phyloP scores from a whole-genome alignment of 2,888 invertebrate genomes.

The Aphrophora alni region DNA sequence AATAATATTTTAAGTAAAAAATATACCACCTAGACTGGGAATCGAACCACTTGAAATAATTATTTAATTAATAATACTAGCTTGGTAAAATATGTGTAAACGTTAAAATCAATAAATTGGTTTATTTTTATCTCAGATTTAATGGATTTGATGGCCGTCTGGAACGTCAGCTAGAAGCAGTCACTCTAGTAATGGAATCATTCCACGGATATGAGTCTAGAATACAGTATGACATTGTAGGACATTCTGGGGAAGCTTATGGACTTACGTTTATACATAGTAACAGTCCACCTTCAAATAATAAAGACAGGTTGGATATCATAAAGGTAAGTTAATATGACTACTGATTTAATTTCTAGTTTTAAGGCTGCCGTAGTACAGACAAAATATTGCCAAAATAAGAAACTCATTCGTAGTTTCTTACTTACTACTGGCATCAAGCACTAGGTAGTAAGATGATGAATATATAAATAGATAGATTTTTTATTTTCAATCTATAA shows the following conservation, averaged over 20 bases:
- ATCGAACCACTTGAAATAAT: too few species aligned
- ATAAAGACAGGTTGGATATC: constrained; percentile 84
- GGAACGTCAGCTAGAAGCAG: constrained; percentile 89
- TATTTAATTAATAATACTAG: too few species aligned
- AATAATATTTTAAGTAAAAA: too few species aligned
- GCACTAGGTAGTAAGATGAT: too few species aligned
- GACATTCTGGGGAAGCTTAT: constrained; percentile 91
- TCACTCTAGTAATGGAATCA: constrained; percentile 89
- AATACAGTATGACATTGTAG: constrained; percentile 90
- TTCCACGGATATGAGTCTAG: constrained; percentile 88
- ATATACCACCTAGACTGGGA: too few species aligned
- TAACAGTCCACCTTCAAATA: constrained; percentile 79
- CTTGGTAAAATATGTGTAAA: too few species aligned
- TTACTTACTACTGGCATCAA: too few species aligned
- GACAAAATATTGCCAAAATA: too few species aligned
- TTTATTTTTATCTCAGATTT: constrained; percentile 70
- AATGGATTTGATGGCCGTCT: constrained; percentile 94
- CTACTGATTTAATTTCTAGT: constrained; percentile 35
- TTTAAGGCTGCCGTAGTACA: neutral
- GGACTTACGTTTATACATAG: constrained; percentile 73
- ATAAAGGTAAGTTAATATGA: constrained; percentile 71
- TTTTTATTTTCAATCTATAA: too few species aligned
- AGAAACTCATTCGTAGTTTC: too few species aligned
- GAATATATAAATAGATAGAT: too few species aligned
- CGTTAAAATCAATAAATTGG: too few species aligned